phyloP scores from a whole-genome alignment of 2,113 vertebrate genomes.

The Alligator sinensis region DNA sequence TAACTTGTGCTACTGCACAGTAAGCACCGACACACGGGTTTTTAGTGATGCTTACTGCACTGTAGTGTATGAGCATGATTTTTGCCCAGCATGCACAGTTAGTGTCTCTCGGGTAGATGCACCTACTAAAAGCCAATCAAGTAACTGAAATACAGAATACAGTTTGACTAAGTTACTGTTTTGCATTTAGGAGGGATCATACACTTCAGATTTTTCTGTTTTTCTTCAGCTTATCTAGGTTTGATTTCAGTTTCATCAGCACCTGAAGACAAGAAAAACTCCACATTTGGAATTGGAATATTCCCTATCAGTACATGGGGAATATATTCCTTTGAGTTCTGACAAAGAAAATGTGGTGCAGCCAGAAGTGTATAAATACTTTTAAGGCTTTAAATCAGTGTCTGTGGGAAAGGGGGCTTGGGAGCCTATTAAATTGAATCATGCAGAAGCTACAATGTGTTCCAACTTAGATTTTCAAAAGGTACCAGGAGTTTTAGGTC shows the following conservation, averaged over 20 bases:
- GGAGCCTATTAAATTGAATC: accelerated
- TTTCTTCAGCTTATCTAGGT: background rate
- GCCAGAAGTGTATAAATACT: background rate
- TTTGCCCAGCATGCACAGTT: too few species aligned
- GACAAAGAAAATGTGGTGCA: background rate
- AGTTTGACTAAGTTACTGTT: accelerated
- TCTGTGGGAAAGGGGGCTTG: background rate
- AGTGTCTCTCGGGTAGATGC: too few species aligned
- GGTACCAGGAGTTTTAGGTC: background rate
- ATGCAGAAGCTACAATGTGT: background rate
- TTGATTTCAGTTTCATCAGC: constrained; percentile 16
- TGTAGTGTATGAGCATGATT: too few species aligned
- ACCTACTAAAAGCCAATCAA: background rate
- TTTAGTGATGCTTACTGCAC: too few species aligned
- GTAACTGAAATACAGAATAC: background rate
- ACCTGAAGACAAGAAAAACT: constrained; percentile 32
- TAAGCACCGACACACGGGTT: too few species aligned
- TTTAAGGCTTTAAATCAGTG: background rate
- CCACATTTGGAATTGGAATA: background rate
- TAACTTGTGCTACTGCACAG: too few species aligned
- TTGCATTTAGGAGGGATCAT: background rate
- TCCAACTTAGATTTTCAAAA: background rate
- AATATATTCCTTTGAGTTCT: background rate
- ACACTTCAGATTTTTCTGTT: background rate
- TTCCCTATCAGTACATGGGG: background rate